Evolutionary conservation across 2,888 invertebrate species (phyloP).

Genomic region (Ormyrus labotus): DNA sequence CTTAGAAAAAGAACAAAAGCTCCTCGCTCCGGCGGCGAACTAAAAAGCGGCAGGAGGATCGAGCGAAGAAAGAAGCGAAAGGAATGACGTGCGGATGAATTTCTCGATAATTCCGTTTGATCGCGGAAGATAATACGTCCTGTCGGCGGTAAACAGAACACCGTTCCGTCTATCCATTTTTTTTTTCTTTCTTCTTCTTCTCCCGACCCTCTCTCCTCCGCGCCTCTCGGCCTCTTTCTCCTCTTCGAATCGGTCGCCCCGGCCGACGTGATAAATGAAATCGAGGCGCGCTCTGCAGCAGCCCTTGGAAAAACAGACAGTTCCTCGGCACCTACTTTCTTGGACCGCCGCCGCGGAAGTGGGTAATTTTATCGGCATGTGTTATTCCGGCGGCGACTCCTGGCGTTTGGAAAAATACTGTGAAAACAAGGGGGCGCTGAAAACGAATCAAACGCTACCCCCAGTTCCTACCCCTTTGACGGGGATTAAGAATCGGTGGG

Average conservation of each 20-base stretch:
- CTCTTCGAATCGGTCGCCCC: background rate
- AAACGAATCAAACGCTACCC: background rate
- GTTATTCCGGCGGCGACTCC: slow-evolving; percentile 53
- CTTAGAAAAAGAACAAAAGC: background rate
- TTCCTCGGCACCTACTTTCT: background rate
- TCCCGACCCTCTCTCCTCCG: slow-evolving; percentile 11
- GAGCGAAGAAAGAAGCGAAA: background rate
- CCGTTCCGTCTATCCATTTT: slow-evolving; percentile 7
- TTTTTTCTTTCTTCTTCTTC: slow-evolving; percentile 19
- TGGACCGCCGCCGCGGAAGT: slow-evolving; percentile 14
- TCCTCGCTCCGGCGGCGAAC: background rate
- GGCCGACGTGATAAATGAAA: slow-evolving; percentile 62
- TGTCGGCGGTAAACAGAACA: slow-evolving; percentile 32
- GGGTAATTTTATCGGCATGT: slow-evolving; percentile 60
- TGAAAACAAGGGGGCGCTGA: background rate
- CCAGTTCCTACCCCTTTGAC: background rate
- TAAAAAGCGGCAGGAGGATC: slow-evolving; percentile 6
- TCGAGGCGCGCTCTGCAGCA: slow-evolving; percentile 47
- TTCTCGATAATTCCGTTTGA: slow-evolving; percentile 55
- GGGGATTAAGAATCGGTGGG: background rate
- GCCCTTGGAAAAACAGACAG: slow-evolving; percentile 19
- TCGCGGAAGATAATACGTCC: slow-evolving; percentile 48
- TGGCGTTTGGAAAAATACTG: background rate
- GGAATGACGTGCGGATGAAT: slow-evolving; percentile 28
- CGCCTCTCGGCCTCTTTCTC: slow-evolving; percentile 4